Conservation (phyloP, 1,140 invertebrate genomes). For the Leptinotarsa lineolata region DNA sequence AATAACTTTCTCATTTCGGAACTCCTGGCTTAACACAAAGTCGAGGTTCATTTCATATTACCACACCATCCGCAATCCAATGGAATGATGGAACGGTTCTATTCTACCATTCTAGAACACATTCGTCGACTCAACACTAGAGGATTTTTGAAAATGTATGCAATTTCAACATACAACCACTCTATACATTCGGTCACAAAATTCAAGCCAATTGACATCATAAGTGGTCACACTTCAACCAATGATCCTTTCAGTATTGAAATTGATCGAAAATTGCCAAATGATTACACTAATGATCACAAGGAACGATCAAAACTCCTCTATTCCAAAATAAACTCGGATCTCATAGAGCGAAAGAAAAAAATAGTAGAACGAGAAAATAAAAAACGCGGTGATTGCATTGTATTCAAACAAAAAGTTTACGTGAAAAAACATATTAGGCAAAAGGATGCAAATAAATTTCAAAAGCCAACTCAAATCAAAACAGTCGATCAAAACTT, state of each 20-base stretch:
- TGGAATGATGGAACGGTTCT: slow-evolving; percentile 4
- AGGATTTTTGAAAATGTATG: slow-evolving; percentile 9
- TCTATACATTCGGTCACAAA: too few species aligned
- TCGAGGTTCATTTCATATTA: slow-evolving; percentile 9
- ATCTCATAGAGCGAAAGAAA: slow-evolving; percentile 1
- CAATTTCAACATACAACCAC: too few species aligned
- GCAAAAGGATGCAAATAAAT: slow-evolving; percentile 9
- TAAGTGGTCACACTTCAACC: neutral
- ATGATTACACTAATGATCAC: too few species aligned
- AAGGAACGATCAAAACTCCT: too few species aligned
- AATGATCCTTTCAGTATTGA: slow-evolving; percentile 15
- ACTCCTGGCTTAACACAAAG: too few species aligned
- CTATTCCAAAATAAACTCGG: too few species aligned
- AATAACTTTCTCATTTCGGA: too few species aligned
- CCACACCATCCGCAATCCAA: slow-evolving; percentile 24
- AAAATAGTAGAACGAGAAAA: neutral
- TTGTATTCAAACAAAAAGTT: slow-evolving; percentile 17
- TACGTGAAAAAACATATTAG: slow-evolving; percentile 5
- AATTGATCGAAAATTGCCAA: slow-evolving; percentile 9
- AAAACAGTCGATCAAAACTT: neutral
- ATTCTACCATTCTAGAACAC: too few species aligned
- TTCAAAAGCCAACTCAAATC: neutral
- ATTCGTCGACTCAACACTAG: slow-evolving; percentile 8
- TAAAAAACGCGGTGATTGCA: slow-evolving; percentile 7
- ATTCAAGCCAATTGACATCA: too few species aligned